A percentile compares a stretch with the other conserved stretches of the same genome.
Evolutionary conservation across 30 jellyfish, hydroid and myxozoan genomes (phyloP).

Genomic region (Chironex yamaguchii): DNA sequence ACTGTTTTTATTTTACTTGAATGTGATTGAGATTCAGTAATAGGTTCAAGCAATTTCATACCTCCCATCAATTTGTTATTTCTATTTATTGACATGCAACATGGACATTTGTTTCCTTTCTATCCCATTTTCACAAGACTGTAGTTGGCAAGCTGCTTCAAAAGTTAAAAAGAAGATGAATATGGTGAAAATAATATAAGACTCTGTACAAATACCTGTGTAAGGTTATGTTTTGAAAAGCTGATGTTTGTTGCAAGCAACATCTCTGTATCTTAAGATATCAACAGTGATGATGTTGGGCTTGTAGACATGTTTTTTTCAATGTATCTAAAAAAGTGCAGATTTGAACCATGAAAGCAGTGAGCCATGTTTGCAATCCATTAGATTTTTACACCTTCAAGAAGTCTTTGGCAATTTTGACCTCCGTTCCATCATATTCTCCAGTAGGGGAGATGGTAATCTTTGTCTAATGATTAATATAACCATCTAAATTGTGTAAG

Average conservation of each 20-base stretch:
- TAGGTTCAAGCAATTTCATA: too few species aligned
- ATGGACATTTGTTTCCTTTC: too few species aligned
- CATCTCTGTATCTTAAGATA: constrained; percentile 42
- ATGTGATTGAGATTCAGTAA: too few species aligned
- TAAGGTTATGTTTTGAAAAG: not conserved
- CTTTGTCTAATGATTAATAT: not conserved
- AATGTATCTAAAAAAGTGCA: constrained; percentile 30
- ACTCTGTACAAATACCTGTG: too few species aligned
- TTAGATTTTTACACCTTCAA: not conserved
- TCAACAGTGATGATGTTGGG: constrained; percentile 15
- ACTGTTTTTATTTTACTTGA: too few species aligned
- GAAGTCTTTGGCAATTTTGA: constrained; percentile 5
- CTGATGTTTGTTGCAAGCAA: constrained; percentile 29
- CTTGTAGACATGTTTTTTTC: constrained; percentile 30
- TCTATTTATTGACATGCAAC: too few species aligned
- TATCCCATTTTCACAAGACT: too few species aligned
- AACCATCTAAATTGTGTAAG: constrained; percentile 5
- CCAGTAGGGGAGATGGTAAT: constrained; percentile 28
- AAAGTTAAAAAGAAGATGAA: too few species aligned
- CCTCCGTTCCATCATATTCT: constrained; percentile 27
- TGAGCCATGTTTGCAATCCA: constrained; percentile 42
- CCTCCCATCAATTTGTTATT: too few species aligned
- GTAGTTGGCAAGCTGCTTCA: too few species aligned
- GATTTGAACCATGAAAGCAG: constrained; percentile 44
- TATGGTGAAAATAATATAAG: too few species aligned